These are phyloP conservation scores for Seira ritae DNA, from an alignment of 2,888 invertebrate genomes.

Conservation along the genomic window DNA sequence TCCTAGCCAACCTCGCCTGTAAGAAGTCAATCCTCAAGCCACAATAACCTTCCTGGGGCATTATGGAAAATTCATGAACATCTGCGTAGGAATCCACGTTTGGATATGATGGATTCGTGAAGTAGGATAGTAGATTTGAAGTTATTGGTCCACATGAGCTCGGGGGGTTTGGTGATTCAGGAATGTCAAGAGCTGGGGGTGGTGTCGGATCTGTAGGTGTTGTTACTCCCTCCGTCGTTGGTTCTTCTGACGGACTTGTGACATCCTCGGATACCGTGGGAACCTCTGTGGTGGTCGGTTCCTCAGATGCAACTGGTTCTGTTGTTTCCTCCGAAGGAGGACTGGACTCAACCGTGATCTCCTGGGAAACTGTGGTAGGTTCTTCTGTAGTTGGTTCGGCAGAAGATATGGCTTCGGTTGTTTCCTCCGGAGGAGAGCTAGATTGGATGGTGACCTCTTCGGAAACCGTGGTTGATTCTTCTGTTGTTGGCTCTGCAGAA, in stretches of 20 bases:
- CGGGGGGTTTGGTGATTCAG: background rate
- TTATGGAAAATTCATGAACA: conserved; percentile 64
- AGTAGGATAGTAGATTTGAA: conserved; percentile 50
- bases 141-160: conserved; percentile 48
- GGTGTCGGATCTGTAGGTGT: conserved; percentile 12
- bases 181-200: conserved; percentile 21
- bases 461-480: too few relatives aligned
- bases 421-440: too few relatives aligned
- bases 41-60: conserved; percentile 64
- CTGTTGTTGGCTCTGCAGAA: too few relatives aligned
- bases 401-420: too few relatives aligned
- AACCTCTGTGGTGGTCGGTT: too few relatives aligned
- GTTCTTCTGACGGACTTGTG: background rate
- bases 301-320: too few relatives aligned
- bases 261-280: too few relatives aligned
- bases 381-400: too few relatives aligned
- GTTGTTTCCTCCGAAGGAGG: too few relatives aligned
- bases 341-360: too few relatives aligned
- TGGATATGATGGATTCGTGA: conserved; percentile 69
- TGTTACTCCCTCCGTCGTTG: background rate
- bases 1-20: conserved; percentile 65
- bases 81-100: conserved; percentile 61
- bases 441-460: too few relatives aligned
- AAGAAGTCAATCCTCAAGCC: conserved; percentile 69
- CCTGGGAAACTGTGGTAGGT: too few relatives aligned